Evolutionary conservation across 2,113 vertebrate species (phyloP).

Genomic region (Odocoileus virginianus): DNA sequence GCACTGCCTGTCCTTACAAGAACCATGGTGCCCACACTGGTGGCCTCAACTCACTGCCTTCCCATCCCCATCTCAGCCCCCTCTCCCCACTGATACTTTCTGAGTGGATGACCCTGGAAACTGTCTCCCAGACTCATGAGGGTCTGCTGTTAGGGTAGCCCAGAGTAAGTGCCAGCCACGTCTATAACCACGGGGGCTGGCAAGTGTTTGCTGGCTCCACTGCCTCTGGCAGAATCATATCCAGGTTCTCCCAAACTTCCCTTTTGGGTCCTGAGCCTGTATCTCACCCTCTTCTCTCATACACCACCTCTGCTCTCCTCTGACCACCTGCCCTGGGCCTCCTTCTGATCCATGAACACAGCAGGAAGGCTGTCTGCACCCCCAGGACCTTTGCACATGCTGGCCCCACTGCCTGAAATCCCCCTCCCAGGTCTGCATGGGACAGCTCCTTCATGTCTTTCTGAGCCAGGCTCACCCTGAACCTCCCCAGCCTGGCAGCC

Average conservation of each 20-base stretch:
- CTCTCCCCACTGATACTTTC: neutral
- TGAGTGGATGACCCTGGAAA: neutral
- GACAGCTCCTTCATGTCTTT: neutral
- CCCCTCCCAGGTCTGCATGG: too few species aligned
- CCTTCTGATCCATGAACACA: neutral
- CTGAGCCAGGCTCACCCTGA: fast-evolving
- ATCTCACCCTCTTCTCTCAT: neutral
- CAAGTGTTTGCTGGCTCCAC: fast-evolving
- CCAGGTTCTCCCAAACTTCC: neutral
- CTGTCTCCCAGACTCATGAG: too few species aligned
- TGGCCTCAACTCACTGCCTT: neutral
- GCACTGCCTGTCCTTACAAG: neutral
- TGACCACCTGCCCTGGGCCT: neutral
- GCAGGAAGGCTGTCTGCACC: neutral
- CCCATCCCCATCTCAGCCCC: neutral
- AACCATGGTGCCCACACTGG: neutral
- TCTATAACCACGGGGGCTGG: too few species aligned
- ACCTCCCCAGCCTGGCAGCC: neutral
- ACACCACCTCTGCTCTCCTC: too few species aligned
- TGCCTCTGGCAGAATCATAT: neutral
- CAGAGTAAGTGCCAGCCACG: fast-evolving
- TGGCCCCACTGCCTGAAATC: neutral
- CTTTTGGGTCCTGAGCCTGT: fast-evolving
- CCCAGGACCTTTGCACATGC: neutral
- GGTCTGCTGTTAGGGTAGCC: too few species aligned